Evolutionary conservation across 2,888 invertebrate species (phyloP), one percentile per base, ranked within the genome.

Genomic region (Mongoloraphidia duomilia): DNA sequence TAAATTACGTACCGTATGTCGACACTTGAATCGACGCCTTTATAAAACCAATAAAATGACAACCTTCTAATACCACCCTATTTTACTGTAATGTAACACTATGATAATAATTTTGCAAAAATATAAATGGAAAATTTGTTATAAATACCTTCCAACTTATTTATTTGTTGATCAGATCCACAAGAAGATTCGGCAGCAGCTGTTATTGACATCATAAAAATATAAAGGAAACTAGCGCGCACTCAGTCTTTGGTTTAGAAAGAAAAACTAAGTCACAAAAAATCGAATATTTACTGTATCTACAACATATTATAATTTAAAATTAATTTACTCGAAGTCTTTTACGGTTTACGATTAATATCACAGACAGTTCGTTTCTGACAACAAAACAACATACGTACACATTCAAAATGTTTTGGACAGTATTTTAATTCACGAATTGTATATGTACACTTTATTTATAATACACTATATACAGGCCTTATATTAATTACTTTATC

Each of bases 131-230:
- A 26, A 26, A 26, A 26, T 6, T 26, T 26, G 5, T 26, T 26
- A 26, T 26, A 26, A 26, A 33, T 42, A 42, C 42, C 42, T 42
- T 42, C 42, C n/a, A 17, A 33, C 17, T 42, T 12, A 42, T 42
- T 42, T 42, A 33, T 42, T 11, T 26, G 8, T 17, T 42, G 42
- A 33, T 42, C 42, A 40, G 17, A 14, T 9, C 40, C 17, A 9
- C 14, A 14, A 33, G 9, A 34, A 43, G 17, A 17, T 34, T 44
- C 44, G 37, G 36, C 44, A 46, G 46, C 46, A 46, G 46, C 46
- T 46, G 40, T 46, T 46, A 40, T 46, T 46, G 46, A 46, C 46
- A 46, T 46, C 46, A 46, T 40, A 33, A 40, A 46, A 46, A 14
- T 38, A 39, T 26, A 33, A 34, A 17, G 42, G 34, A 46, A 46